These are phyloP conservation scores for Trissonchulus sp. DNA, from an alignment of 2,888 invertebrate species.

Conservation along the genomic window DNA sequence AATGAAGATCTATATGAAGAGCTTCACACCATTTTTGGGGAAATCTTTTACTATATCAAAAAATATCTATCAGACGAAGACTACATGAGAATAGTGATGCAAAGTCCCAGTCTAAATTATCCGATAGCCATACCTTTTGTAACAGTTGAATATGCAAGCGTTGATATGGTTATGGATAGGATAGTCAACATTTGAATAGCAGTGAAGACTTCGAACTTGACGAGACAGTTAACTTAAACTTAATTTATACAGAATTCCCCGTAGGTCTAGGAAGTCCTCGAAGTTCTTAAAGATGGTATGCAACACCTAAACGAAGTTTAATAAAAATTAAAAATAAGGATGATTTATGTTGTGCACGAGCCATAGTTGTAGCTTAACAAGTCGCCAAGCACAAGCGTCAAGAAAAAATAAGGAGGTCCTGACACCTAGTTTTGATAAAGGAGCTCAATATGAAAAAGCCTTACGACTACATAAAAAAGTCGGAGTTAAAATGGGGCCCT, in stretches of 20 bases:
- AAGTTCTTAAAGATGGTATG: too few relatives aligned
- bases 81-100: background rate
- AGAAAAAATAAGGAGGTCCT: too few relatives aligned
- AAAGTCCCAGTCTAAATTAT: constrained; percentile 1
- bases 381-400: too few relatives aligned
- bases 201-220: background rate
- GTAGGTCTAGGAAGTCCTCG: background rate
- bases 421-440: too few relatives aligned
- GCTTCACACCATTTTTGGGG: background rate
- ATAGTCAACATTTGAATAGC: background rate
- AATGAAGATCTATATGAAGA: background rate
- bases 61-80: background rate
- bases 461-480: too few relatives aligned
- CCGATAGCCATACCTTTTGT: background rate
- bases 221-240: background rate
- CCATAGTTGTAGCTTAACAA: too few relatives aligned
- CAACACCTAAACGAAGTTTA: too few relatives aligned
- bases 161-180: background rate
- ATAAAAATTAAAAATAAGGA: too few relatives aligned
- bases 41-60: background rate
- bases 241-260: constrained; percentile 10
- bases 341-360: too few relatives aligned
- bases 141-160: background rate
- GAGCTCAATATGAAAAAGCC: too few relatives aligned
- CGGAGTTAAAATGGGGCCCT: too few relatives aligned